Conservation (phyloP, 2,797 vertebrate species). For the Mormyrops boulengeri region DNA sequence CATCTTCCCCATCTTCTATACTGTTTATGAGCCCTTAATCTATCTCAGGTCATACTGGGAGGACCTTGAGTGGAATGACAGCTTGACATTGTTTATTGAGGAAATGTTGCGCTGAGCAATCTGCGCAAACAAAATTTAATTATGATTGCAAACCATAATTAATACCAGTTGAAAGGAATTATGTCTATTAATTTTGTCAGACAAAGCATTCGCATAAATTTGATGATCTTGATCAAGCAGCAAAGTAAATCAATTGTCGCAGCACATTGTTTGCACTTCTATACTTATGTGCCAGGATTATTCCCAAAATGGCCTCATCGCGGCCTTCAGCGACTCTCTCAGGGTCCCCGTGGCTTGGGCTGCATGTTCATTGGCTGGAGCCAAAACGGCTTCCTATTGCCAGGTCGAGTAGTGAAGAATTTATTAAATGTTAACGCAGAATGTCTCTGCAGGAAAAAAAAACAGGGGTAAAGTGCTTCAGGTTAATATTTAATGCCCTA, state of each 20-base stretch:
- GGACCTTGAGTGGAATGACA: background rate
- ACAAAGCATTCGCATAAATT: background rate
- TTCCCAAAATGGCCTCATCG: background rate
- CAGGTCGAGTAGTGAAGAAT: constrained; percentile 43
- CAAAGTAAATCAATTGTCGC: background rate
- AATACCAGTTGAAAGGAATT: background rate
- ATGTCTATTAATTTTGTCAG: background rate
- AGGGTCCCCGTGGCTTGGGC: background rate
- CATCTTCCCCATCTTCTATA: background rate
- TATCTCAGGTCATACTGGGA: background rate
- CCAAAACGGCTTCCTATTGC: constrained; percentile 56
- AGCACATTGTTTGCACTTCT: background rate
- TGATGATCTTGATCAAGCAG: background rate
- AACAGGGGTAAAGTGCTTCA: constrained; percentile 39
- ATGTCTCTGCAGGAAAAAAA: constrained; percentile 42
- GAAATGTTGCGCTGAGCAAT: background rate
- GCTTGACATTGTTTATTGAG: background rate
- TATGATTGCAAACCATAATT: background rate
- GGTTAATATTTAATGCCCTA: constrained; percentile 57
- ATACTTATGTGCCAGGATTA: background rate
- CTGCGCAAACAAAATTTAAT: background rate
- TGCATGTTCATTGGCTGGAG: constrained; percentile 34
- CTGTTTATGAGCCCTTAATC: background rate
- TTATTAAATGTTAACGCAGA: constrained; percentile 54
- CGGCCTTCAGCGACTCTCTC: background rate